Percentiles rank a stretch among this genome's conserved stretches.
phyloP scores from a whole-genome alignment of 2,797 vertebrate species.

The Columba guinea region DNA sequence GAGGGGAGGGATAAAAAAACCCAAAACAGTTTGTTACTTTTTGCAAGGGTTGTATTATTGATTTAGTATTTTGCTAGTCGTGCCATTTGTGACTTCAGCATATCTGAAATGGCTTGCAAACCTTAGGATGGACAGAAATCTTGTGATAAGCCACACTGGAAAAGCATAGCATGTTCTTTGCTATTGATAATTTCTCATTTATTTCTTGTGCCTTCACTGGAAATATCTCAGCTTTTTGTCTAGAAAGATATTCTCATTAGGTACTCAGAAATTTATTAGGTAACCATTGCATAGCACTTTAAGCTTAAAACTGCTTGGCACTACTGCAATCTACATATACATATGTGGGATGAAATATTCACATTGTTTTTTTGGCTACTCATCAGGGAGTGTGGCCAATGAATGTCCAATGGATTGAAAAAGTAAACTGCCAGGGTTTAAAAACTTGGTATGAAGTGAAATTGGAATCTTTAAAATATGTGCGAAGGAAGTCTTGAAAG shows the following conservation, averaged over 20 bases:
- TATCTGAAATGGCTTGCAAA: background rate
- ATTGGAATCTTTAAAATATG: background rate
- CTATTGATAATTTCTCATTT: background rate
- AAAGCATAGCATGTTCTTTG: background rate
- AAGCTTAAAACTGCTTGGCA: background rate
- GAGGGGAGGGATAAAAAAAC: background rate
- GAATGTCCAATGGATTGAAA: background rate
- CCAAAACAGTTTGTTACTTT: background rate
- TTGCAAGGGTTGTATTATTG: background rate
- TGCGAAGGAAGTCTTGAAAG: background rate
- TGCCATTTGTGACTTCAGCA: background rate
- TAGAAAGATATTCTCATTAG: background rate
- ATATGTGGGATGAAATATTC: background rate
- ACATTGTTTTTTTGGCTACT: background rate
- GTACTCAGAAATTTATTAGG: background rate
- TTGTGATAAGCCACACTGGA: background rate
- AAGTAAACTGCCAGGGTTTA: background rate
- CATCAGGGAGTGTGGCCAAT: background rate
- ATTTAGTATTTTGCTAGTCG: background rate
- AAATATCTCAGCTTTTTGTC: background rate
- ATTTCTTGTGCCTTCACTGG: background rate
- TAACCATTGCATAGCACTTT: background rate
- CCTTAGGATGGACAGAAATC: background rate
- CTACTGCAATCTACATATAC: background rate
- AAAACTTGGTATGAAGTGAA: background rate